A percentile compares a stretch with the other conserved stretches of the same genome.
Evolutionary conservation across 2,113 vertebrate genomes (phyloP).

Genomic region (Bufo bufo): DNA sequence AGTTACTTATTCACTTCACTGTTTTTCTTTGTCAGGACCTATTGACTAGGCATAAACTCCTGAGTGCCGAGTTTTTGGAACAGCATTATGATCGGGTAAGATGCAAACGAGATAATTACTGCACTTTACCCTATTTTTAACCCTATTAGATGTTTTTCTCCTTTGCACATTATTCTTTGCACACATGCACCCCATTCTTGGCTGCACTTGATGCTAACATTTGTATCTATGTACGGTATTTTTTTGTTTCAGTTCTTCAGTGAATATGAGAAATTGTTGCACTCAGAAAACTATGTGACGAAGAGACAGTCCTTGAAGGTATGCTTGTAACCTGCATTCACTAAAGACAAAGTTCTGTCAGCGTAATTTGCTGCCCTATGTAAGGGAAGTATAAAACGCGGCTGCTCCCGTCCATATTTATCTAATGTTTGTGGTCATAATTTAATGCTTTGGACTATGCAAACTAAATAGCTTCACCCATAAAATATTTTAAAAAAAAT

Average conservation of each 20-base stretch:
- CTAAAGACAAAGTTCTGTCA: no score
- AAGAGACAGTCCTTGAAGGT: constrained; percentile 87
- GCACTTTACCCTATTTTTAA: not conserved
- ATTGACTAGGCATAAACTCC: constrained; percentile 84
- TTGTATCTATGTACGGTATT: not conserved
- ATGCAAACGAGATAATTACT: constrained; percentile 17
- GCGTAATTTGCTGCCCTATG: no score
- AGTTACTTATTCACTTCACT: not conserved
- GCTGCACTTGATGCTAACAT: not conserved
- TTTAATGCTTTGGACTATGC: no score
- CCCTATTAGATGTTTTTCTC: not conserved
- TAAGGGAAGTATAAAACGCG: no score
- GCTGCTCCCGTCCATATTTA: no score
- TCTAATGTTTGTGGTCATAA: no score
- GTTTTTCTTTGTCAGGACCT: constrained; percentile 74
- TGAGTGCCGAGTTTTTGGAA: constrained; percentile 87
- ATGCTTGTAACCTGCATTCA: constrained; percentile 40
- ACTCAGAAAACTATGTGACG: constrained; percentile 88
- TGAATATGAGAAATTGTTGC: constrained; percentile 86
- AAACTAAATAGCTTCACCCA: no score
- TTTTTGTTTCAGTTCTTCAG: constrained; percentile 79
- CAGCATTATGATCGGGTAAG: constrained; percentile 86
- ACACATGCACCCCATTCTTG: not conserved
- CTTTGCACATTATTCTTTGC: not conserved
- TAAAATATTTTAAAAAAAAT: no score